A percentile compares a stretch with the other conserved stretches of the same genome.
These are phyloP conservation scores for Mesorhabditis sp. DNA, from an alignment of 2,888 invertebrate genomes.

Conservation along the genomic window DNA sequence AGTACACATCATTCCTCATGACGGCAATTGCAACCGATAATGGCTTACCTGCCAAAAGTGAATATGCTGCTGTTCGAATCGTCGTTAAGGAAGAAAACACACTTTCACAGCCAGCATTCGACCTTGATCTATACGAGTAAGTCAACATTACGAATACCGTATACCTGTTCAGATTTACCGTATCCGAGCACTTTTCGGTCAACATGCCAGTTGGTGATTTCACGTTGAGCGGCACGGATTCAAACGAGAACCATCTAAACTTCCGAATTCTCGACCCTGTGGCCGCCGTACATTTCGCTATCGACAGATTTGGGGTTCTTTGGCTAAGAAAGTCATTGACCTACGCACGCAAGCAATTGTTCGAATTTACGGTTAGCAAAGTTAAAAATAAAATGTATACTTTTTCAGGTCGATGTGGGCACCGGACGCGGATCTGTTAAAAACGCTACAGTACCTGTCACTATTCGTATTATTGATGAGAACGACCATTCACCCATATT, in stretches of 20 bases:
- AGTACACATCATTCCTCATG: conserved; percentile 25
- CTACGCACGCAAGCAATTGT: conserved; percentile 8
- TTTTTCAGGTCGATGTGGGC: conserved; percentile 18
- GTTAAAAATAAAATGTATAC: not conserved
- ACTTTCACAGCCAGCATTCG: conserved; percentile 6
- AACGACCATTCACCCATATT: conserved; percentile 33
- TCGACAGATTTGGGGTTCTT: conserved; percentile 26
- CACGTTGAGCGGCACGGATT: conserved; percentile 14
- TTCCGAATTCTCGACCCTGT: conserved; percentile 24
- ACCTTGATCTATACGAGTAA: conserved; percentile 3
- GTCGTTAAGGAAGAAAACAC: conserved; percentile 13
- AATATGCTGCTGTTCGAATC: conserved; percentile 24
- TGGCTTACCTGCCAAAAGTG: conserved; percentile 32
- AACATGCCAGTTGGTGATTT: conserved; percentile 24
- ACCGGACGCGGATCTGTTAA: conserved; percentile 9
- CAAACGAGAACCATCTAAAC: conserved; percentile 8
- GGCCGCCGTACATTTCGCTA: conserved; percentile 17
- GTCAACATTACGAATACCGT: conserved; percentile 6
- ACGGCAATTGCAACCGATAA: conserved; percentile 37
- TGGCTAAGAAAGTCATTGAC: conserved; percentile 19
- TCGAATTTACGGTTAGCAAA: conserved; percentile 15
- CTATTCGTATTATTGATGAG: conserved; percentile 25
- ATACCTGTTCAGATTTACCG: conserved; percentile 20
- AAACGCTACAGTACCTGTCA: conserved; percentile 17
- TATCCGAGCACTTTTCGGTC: conserved; percentile 18